Base-by-base conservation (phyloP, 1,140 invertebrate species). In the Drosophila sp. region DNA sequence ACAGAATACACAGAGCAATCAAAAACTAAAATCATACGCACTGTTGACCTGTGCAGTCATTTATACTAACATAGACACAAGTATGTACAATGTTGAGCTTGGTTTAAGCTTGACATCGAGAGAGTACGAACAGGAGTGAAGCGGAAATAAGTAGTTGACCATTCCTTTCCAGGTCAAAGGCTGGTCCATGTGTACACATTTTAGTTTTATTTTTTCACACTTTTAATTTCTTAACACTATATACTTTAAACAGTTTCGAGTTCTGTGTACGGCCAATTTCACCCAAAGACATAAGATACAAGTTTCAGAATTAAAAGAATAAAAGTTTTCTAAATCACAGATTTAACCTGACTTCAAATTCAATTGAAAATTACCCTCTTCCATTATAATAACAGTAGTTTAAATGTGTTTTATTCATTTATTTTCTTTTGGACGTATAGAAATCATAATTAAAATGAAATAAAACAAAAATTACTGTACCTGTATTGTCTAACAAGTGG, bases 1-100 rank as follows among this genome's bases (percentile, higher is more conserved):
- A 57, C 70, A 32, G 29, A 7, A 57, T 48, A 25, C 40, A 27
- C 36, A 54, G 57, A 29, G 63, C 32, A 51, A 54, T 43, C 18
- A 29, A 32, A 65, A 65, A 25, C 74, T 76, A 83, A 70, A 87
- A 72, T 72, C 75, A 87, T 73, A 69, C 66, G 66, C 78, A 50
- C 57, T 54, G 69, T 48, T 84, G 77, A 13, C 41, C 62, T 7
- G 36, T 32, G 13, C 62, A 75, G 56, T 58, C 40, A 72, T 64
- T 65, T 80, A 61, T 64, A 40, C 0, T 36, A 29, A 57, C 29
- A n/a, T n/a, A 27, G 11, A 72, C 14, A 41, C 63, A 38, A 27
- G 34, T 62, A 54, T 57, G 69, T 62, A 50, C 50, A 43, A 54
- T 27, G 54, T 45, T 66, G 40, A 57, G 62, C 62, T 58, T 8